These are phyloP conservation scores for Platyscapa corneri DNA, from an alignment of 1,140 invertebrate species.

Conservation along the genomic window DNA sequence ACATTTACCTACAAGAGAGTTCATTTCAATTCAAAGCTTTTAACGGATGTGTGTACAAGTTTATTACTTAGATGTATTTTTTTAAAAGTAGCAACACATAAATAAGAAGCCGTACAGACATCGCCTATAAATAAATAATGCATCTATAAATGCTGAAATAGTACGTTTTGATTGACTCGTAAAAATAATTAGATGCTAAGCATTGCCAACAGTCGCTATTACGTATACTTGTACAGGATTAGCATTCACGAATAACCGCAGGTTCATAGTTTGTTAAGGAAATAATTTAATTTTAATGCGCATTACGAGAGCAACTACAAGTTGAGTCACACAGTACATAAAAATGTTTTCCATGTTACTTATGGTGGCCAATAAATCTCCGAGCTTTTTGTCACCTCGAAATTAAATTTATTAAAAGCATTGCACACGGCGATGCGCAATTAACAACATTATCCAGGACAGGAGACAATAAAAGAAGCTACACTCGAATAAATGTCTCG, in stretches of 20 bases:
- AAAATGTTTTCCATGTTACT: neutral
- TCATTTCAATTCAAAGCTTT: neutral
- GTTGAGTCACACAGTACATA: neutral
- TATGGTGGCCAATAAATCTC: constrained; percentile 13
- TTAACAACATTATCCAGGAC: neutral
- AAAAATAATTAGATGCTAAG: constrained; percentile 7
- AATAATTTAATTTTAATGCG: constrained; percentile 21
- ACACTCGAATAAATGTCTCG: neutral
- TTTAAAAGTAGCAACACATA: neutral
- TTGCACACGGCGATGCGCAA: neutral
- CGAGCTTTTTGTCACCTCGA: neutral
- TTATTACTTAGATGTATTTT: neutral
- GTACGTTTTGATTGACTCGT: neutral
- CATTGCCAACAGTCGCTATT: neutral
- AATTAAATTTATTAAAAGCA: constrained; percentile 32
- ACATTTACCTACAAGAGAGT: neutral
- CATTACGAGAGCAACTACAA: neutral
- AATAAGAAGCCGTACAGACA: neutral
- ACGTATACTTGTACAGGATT: neutral
- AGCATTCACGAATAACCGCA: neutral
- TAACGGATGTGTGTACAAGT: neutral
- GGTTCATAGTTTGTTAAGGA: neutral
- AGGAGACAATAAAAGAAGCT: constrained; percentile 5
- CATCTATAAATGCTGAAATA: neutral
- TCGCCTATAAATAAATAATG: neutral